Conservation (phyloP, 2,888 invertebrate species). For the Phasia obesa region DNA sequence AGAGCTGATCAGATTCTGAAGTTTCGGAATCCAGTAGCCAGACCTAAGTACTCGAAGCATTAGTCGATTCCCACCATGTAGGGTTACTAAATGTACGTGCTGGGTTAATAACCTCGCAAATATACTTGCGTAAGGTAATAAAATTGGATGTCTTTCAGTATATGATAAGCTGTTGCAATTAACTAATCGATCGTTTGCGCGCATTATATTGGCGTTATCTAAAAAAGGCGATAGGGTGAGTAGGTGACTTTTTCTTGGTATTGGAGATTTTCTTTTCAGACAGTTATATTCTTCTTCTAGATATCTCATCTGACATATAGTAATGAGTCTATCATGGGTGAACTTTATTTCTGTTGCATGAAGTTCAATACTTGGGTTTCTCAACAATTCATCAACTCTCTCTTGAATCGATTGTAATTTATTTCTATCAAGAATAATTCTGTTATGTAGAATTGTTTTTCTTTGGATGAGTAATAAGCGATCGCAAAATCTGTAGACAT, state of each 20-base stretch:
- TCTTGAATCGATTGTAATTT: neutral
- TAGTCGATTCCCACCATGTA: constrained; percentile 11
- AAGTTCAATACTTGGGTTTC: constrained; percentile 1
- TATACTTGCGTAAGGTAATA: constrained; percentile 20
- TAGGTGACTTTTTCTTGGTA: neutral
- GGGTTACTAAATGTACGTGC: constrained; percentile 17
- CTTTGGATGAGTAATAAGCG: neutral
- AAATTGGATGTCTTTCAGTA: constrained; percentile 23
- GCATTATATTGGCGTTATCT: neutral
- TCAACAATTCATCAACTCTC: neutral
- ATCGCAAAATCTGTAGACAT: constrained; percentile 4
- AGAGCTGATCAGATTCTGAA: constrained; percentile 10
- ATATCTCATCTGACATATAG: neutral
- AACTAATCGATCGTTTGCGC: neutral
- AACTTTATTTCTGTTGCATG: neutral
- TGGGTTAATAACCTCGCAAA: constrained; percentile 7
- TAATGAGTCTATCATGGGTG: neutral
- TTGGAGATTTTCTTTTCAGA: neutral
- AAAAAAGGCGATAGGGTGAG: constrained; percentile 7
- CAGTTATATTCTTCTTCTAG: neutral
- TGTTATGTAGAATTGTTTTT: neutral
- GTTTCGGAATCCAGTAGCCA: neutral
- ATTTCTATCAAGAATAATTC: neutral
- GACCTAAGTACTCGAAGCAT: neutral
- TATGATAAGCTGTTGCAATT: neutral